Evolutionary conservation across 2,113 vertebrate genomes (phyloP).

Genomic region (Prietella phreatophila): DNA sequence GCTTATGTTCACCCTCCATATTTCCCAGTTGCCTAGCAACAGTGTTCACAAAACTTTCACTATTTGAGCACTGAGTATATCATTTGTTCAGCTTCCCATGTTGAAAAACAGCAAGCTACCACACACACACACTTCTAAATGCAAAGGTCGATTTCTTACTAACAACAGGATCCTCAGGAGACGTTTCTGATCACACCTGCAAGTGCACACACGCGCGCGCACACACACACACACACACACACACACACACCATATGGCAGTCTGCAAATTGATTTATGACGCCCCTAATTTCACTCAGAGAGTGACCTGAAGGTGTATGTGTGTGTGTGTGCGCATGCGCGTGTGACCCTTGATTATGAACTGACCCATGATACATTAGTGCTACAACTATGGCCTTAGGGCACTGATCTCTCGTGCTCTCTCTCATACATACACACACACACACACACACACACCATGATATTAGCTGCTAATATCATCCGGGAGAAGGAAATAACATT

Average conservation of each 20-base stretch:
- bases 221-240: conserved; percentile 22
- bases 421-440: not conserved
- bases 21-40: not conserved
- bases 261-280: conserved; percentile 10
- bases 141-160: conserved; percentile 16
- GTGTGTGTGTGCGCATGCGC: not conserved
- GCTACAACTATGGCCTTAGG: not conserved
- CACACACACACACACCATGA: conserved; percentile 13
- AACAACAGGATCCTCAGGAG: conserved; percentile 17
- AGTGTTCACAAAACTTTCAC: not conserved
- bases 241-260: conserved; percentile 1
- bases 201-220: no score
- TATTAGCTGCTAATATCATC: conserved; percentile 41
- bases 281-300: not conserved
- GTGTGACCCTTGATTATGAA: not conserved
- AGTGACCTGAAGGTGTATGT: conserved; percentile 22
- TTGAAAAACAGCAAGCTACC: not conserved
- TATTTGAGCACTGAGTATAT: not conserved
- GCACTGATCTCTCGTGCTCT: not conserved
- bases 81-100: not conserved
- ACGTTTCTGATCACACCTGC: conserved; percentile 22
- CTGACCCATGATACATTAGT: not conserved
- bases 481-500: conserved; percentile 27
- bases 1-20: not conserved
- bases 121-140: conserved; percentile 6